phyloP scores from a whole-genome alignment of 2,888 invertebrate genomes.

The Danaus chrysippus region DNA sequence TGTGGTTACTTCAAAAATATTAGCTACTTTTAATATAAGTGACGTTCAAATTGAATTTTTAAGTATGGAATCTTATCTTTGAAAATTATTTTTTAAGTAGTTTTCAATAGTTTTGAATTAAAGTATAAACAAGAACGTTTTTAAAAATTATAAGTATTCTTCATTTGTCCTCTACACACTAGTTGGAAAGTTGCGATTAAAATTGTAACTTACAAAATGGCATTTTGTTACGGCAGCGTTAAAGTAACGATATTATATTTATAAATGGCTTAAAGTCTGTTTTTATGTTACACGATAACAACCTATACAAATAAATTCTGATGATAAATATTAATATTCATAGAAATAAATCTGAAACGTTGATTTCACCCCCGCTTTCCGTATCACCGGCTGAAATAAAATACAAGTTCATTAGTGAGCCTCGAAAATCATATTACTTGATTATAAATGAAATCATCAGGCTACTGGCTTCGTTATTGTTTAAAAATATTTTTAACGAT shows the following conservation, averaged over 20 bases:
- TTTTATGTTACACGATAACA: too few relatives aligned
- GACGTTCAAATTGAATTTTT: too few relatives aligned
- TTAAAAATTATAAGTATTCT: neutral
- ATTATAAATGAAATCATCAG: conserved; percentile 2
- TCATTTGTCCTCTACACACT: neutral
- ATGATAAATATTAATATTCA: neutral
- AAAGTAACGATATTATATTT: neutral
- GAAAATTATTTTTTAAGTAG: too few relatives aligned
- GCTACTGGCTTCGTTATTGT: too few relatives aligned
- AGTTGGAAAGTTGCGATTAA: conserved; percentile 1
- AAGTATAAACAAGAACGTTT: too few relatives aligned
- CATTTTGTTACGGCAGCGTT: neutral
- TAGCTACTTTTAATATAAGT: neutral
- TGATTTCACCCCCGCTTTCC: conserved; percentile 1
- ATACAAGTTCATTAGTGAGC: conserved; percentile 7
- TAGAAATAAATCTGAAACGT: neutral
- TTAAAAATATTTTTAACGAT: too few relatives aligned
- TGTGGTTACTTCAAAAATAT: neutral
- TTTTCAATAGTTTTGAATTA: too few relatives aligned
- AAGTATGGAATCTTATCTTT: too few relatives aligned
- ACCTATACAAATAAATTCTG: too few relatives aligned
- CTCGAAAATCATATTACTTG: conserved; percentile 4
- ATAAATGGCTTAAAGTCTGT: neutral
- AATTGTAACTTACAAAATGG: neutral
- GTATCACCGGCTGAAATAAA: conserved; percentile 5